These are phyloP conservation scores for Pantala flavescens DNA, from an alignment of 1,140 invertebrate species.

Conservation along the genomic window DNA sequence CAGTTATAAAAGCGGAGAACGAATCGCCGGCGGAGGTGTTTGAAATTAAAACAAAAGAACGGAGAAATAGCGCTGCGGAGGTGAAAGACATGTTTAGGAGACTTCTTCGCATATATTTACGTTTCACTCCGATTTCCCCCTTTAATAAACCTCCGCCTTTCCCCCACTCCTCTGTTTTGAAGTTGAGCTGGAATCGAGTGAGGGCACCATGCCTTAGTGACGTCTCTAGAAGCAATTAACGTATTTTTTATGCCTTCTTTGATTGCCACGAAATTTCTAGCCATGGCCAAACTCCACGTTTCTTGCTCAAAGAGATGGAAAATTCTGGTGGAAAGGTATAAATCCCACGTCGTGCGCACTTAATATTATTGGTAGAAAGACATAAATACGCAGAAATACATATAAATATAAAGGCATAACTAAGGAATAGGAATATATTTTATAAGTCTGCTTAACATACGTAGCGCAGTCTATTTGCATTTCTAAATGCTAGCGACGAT, in stretches of 20 bases:
- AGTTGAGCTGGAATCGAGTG: neutral
- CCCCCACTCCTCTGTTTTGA: neutral
- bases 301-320: neutral
- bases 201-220: neutral
- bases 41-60: neutral
- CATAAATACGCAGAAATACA: no score
- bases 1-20: neutral
- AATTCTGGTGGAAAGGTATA: no score
- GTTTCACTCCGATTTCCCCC: neutral
- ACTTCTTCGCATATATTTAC: constrained; percentile 17
- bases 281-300: neutral
- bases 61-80: neutral
- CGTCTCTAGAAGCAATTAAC: neutral
- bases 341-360: no score
- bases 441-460: no score
- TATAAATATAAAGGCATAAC: no score
- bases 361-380: no score
- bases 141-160: neutral
- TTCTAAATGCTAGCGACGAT: no score
- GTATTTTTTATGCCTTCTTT: neutral
- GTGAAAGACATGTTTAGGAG: constrained; percentile 1
- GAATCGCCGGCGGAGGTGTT: neutral
- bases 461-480: no score
- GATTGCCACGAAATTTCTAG: neutral
- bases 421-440: no score